A percentile compares a stretch with the other conserved stretches of the same genome.
Evolutionary conservation across 1,140 invertebrate species (phyloP).

Genomic region (Radopholus similis): DNA sequence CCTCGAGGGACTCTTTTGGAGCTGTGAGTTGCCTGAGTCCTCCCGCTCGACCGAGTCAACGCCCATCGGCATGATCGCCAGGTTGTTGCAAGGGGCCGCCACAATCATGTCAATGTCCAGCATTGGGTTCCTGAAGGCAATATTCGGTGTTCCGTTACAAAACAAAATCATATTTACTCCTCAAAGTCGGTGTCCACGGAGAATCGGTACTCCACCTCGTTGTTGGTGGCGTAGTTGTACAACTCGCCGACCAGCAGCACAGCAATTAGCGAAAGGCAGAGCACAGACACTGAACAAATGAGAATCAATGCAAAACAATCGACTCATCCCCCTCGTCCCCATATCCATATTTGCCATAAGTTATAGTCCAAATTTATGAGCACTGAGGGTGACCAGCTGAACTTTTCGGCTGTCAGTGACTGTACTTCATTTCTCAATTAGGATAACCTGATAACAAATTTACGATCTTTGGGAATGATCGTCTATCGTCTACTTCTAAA

Average conservation of each 20-base stretch:
- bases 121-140: slow-evolving; percentile 29
- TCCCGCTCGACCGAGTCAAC: slow-evolving; percentile 10
- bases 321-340: no score
- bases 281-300: slow-evolving; percentile 25
- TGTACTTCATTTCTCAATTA: no score
- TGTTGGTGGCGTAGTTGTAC: slow-evolving; percentile 30
- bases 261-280: slow-evolving; percentile 38
- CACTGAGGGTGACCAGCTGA: no score
- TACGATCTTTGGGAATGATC: no score
- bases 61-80: slow-evolving; percentile 34
- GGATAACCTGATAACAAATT: no score
- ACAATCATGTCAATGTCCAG: slow-evolving; percentile 39
- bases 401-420: no score
- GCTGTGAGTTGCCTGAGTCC: not conserved
- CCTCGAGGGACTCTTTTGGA: slow-evolving; percentile 20
- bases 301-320: not conserved
- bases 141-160: no score
- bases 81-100: slow-evolving; percentile 37
- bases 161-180: slow-evolving; percentile 26
- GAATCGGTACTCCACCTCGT: slow-evolving; percentile 43
- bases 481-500: no score
- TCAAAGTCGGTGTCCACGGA: slow-evolving; percentile 40
- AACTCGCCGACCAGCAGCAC: slow-evolving; percentile 29
- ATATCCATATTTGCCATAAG: no score
- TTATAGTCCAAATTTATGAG: no score